Base-by-base conservation (phyloP, 2,888 invertebrate genomes). In the Drosophila neonasuta region DNA sequence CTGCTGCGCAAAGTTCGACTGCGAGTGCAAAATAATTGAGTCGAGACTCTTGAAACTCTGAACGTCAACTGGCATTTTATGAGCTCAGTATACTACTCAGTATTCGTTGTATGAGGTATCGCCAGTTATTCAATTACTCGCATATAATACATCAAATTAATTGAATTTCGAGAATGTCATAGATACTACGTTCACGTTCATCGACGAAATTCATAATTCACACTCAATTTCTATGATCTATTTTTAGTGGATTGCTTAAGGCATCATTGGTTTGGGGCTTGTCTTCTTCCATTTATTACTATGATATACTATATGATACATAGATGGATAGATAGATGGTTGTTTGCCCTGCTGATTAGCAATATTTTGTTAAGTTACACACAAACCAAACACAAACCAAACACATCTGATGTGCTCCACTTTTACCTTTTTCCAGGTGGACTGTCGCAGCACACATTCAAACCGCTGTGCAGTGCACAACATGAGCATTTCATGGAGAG, bases 401-500 rank as follows among this genome's bases (percentile, higher is more conserved):
- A 55, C 55, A 44, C 15, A 6, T 4, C 13, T 44, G 9, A 24
- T 13, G 45, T 45, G 32, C n/a, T 55, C 11, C 11, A 2, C 32
- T 46, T 32, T 42, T 41, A 41, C 34, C 39, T 63, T 65, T 56
- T 78, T 78, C 4, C 80, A 90, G 90, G 89, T 81, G 88, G 88
- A 60, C 77, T 86, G 42, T 69, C 88, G 52, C 88, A 89, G 77
- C 89, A 90, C 9, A 84, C 83, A 30, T 89, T 90, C 44, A 90
- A 90, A 74, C 90, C 89, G 45, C 78, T 90, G 34, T 90, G 90
- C 77, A 89, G 87, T 58, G 80, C 79, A 11, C 89, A 89, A 74
- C 83, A 89, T 46, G 91, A 91, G 62, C 88, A 89, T 44, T 90
- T 88, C 74, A 86, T 91, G 54, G 89, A 89, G 57, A 90, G 90